Evolutionary conservation across 1,140 invertebrate genomes (phyloP), one percentile per base, ranked within the genome.

Genomic region (Drosophila pectinifera): DNA sequence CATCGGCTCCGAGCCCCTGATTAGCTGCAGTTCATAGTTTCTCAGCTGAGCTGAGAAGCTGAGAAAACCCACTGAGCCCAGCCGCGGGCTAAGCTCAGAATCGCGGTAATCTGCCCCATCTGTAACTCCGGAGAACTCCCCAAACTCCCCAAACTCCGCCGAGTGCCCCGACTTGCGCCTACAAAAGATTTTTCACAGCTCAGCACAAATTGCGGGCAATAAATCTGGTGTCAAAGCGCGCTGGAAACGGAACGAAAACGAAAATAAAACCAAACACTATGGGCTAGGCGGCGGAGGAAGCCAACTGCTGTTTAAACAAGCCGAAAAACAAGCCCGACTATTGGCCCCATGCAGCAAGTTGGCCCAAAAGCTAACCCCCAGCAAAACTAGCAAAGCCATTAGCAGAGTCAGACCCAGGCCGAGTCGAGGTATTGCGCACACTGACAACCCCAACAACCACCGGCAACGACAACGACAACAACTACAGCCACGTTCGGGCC

Each of bases 171-270:
- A n/a, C n/a, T 49, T 31, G 16, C 49, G 45, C 70, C 43, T 65
- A 75, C 61, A 61, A 75, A 67, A 67, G 73, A 75, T 75, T 85
- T 85, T 81, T 86, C 69, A 88, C 82, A 85, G 82, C 69, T 73
- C 67, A 56, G 51, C 78, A 73, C 82, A 88, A 86, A 86, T 86
- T 79, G 77, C 83, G 54, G 65, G 80, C 79, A 88, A 86, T 86
- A 82, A 88, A 86, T 86, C 82, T 82, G 79, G 76, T 86, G 82
- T 86, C 82, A 86, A 67, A 49, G 46, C 58, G 65, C 48, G 51
- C 56, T 7, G 13, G 54, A 78, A 63, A 69, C 51, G 67, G n/a
- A 70, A 68, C 62, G 39, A 67, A 69, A 69, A 69, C 62, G 65
- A 69, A 56, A 69, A 69, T 70, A 68, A 65, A 49, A 49, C 63